phyloP scores from a whole-genome alignment of 2,113 vertebrate species.

The Scytalopus superciliaris region DNA sequence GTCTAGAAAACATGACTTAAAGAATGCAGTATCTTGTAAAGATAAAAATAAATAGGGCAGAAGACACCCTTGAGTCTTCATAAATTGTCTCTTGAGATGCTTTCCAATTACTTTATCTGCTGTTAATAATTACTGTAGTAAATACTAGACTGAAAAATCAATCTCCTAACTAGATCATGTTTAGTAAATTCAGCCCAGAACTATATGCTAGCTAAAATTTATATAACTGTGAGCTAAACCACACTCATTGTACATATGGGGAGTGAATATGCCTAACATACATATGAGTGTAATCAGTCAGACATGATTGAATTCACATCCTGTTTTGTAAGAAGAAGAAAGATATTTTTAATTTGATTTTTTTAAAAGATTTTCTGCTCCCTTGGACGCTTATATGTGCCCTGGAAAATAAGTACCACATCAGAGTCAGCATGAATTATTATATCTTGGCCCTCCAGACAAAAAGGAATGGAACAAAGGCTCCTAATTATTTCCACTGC shows the following conservation, averaged over 20 bases:
- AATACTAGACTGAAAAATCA: not conserved
- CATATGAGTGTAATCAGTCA: not conserved
- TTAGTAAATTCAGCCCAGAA: not conserved
- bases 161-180: not conserved
- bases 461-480: not conserved
- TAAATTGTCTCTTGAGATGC: not conserved
- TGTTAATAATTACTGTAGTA: not conserved
- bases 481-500: not conserved
- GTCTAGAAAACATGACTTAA: not conserved
- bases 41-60: not conserved
- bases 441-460: not conserved
- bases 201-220: not conserved
- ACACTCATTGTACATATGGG: not conserved
- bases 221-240: not conserved
- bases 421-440: not conserved
- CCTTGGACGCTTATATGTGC: not conserved
- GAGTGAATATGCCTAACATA: not conserved
- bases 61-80: not conserved
- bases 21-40: not conserved
- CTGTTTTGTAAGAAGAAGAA: not conserved
- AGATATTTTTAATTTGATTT: not conserved
- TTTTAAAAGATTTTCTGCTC: not conserved
- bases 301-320: not conserved
- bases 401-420: not conserved
- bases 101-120: not conserved